Percentiles rank a stretch among this genome's conserved stretches.
Conservation (phyloP, 2,888 invertebrate genomes). For the Phyllotreta cruciferae region DNA sequence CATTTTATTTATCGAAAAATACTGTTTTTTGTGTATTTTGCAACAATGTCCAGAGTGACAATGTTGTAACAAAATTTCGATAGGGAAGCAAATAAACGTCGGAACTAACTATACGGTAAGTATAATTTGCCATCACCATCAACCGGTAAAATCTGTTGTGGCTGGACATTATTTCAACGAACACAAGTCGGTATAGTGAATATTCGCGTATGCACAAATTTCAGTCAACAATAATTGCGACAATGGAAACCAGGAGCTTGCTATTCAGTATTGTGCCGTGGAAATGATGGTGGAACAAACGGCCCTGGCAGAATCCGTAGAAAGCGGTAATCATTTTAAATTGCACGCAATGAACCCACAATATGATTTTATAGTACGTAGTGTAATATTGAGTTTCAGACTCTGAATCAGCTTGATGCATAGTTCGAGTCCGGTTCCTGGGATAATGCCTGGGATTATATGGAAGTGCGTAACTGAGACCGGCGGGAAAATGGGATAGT, state of each 20-base stretch:
- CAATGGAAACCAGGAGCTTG: conserved; percentile 25
- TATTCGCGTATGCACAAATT: conserved; percentile 25
- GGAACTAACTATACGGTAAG: conserved; percentile 10
- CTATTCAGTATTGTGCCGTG: conserved; percentile 24
- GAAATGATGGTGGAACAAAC: conserved; percentile 38
- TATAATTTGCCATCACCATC: conserved; percentile 18
- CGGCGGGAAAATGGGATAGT: conserved; percentile 58
- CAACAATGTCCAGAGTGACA: conserved; percentile 1
- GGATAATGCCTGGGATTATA: conserved; percentile 57
- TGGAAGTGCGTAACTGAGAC: conserved; percentile 52
- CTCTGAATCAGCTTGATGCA: conserved; percentile 40
- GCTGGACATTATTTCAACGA: conserved; percentile 22
- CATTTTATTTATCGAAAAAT: neutral
- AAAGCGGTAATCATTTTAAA: conserved; percentile 50
- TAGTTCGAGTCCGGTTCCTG: conserved; percentile 45
- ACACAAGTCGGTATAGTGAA: conserved; percentile 16
- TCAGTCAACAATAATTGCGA: conserved; percentile 31
- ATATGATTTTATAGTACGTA: conserved; percentile 50
- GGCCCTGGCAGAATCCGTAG: conserved; percentile 37
- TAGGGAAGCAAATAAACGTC: conserved; percentile 6
- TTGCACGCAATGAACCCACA: conserved; percentile 49
- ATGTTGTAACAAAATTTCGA: conserved; percentile 5
- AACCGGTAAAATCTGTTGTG: conserved; percentile 22
- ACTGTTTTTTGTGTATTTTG: neutral
- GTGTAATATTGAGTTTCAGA: conserved; percentile 46